Evolutionary conservation across 2,113 vertebrate species (phyloP), one percentile per base, ranked within the genome.

Genomic region (Limanda limanda): DNA sequence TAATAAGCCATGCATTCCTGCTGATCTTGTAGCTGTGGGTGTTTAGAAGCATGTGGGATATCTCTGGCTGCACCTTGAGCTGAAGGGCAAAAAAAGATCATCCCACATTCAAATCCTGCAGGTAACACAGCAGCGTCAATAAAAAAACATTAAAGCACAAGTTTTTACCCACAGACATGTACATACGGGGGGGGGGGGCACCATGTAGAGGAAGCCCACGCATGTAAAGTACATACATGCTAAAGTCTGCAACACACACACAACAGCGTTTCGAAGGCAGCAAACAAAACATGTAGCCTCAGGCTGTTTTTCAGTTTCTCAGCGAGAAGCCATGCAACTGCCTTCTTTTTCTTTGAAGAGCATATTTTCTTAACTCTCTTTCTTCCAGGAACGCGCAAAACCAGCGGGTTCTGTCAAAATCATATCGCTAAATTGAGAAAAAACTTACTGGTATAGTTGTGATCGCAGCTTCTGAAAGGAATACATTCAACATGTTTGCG

Each of bases 31-130:
- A 21, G 65, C 61, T 61, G 74, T 70, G 55, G 56, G 18, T 63
- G 55, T 68, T 79, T 68, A 74, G 64, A 76, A 71, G 67, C 62
- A 25, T 65, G 81, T 66, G 78, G 75, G 74, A 85, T 86, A 91
- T 90, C 86, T 85, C 66, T 47, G 58, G 37, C 77, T 85, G 85
- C 86, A 92, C 85, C 88, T 90, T 84, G 85, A 81, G 88, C 83
- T 88, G 74, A 84, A 79, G 82, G 84, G 75, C 73, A 82, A 60
- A 82, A 88, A 80, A 61, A 83, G 74, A 87, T 88, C 79, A 86
- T 73, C 81, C 86, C 89, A 89, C 88, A 74, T 78, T 79, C 45
- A 81, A 82, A 82, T 79, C 76, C 78, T 73, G 74, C 85, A 83
- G 82, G 83, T 86, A 73, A 64, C 24, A 20, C 65, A 56, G 63